Base-by-base conservation (phyloP, 2,888 invertebrate species). In the Standfussiana lucernea region DNA sequence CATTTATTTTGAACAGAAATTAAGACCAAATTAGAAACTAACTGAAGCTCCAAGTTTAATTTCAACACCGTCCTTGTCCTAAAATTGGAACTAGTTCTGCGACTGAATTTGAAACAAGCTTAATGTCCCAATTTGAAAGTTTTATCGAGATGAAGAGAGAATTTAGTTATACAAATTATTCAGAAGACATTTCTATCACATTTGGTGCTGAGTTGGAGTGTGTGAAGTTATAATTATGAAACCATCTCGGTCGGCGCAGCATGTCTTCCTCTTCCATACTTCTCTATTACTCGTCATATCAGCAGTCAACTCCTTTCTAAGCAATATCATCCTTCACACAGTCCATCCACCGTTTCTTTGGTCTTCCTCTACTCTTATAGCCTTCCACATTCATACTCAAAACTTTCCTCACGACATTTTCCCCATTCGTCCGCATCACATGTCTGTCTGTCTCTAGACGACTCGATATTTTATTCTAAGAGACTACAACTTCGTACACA, bases 51-150 rank as follows among this genome's bases (percentile, higher is more conserved):
- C 3, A 37, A 80, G 80, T 83, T 75, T 72, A 67, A 81, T 77
- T 65, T 72, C 61, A 59, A 80, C 71, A 73, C 67, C 59, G 70
- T 75, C 75, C 70, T 75, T 59, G 77, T 72, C 21, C 69, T 73
- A 72, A 83, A 83, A 79, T 84, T 86, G 81, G 56, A 77, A 77
- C 86, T 79, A 86, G 68, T 80, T 71, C 42, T 42, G 72, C n/a
- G n/a, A n/a, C n/a, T 77, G 40, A 79, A 88, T 82, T 88, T 76
- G 53, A 74, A 86, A 81, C 77, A 83, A 83, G 62, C 71, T 84
- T 78, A 65, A 50, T 65, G 74, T 71, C 67, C 85, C 53, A 77
- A 80, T 84, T 80, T 69, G 37, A 62, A 84, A 80, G 59, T 85
- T 80, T 77, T 78, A 77, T 79, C 69, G 71, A 83, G 75, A 75